These are phyloP conservation scores for Nemotelus nigrinus DNA, from an alignment of 2,888 invertebrate species.

Conservation along the genomic window DNA sequence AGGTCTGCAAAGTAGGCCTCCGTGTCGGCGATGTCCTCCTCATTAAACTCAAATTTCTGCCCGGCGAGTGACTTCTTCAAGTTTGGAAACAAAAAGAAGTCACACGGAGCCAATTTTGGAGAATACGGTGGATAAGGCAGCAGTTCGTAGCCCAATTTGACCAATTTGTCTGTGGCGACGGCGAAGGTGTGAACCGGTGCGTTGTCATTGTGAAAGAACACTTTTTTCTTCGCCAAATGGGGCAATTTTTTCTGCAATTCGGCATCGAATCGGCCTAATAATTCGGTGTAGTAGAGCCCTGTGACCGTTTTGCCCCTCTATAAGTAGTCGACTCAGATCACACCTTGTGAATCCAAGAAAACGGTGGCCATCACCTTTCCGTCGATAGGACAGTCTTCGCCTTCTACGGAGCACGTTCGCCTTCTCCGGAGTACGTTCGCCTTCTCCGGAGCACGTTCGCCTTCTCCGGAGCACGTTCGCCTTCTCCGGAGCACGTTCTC, in stretches of 20 bases:
- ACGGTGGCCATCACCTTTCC: constrained; percentile 40
- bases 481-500: too few relatives aligned
- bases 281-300: constrained; percentile 10
- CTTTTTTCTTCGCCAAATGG: constrained; percentile 30
- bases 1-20: constrained; percentile 27
- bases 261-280: constrained; percentile 21
- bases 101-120: constrained; percentile 29
- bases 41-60: neutral
- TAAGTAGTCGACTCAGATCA: constrained; percentile 39
- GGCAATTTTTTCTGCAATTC: constrained; percentile 25
- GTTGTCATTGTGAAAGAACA: constrained; percentile 14
- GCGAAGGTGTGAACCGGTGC: constrained; percentile 22
- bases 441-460: too few relatives aligned
- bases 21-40: constrained; percentile 20
- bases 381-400: constrained; percentile 35
- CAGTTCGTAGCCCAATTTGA: constrained; percentile 29
- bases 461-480: too few relatives aligned
- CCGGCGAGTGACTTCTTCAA: constrained; percentile 10
- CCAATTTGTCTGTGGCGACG: constrained; percentile 12
- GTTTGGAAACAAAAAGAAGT: constrained; percentile 32
- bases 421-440: too few relatives aligned
- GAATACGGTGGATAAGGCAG: constrained; percentile 30
- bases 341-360: constrained; percentile 42
- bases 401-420: constrained; percentile 43
- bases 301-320: constrained; percentile 40